These are phyloP conservation scores for Pollenia griseotomentosa DNA, from an alignment of 2,888 invertebrate genomes.

Conservation along the genomic window DNA sequence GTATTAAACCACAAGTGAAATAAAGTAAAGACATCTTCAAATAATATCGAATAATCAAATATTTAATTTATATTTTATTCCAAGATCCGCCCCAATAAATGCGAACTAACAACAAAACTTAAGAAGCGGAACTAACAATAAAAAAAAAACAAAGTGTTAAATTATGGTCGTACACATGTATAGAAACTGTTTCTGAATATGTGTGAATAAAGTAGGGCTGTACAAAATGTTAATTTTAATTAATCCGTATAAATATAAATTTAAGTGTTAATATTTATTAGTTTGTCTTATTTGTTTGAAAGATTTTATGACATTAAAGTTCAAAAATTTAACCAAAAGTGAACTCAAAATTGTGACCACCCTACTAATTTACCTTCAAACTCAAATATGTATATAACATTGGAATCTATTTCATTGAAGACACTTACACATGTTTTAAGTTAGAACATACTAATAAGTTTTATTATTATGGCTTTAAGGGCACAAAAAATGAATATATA, in stretches of 20 bases:
- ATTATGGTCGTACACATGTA: conserved; percentile 33
- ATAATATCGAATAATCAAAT: conserved; percentile 56
- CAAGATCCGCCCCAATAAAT: conserved; percentile 75
- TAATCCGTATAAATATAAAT: background rate
- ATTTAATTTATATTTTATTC: conserved; percentile 74
- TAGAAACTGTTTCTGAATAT: background rate
- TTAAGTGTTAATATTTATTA: no score
- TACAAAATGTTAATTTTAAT: background rate
- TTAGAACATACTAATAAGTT: conserved; percentile 70
- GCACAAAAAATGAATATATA: conserved; percentile 20
- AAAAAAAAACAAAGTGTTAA: conserved; percentile 46
- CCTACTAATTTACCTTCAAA: conserved; percentile 41
- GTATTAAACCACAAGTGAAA: conserved; percentile 7
- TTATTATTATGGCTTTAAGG: conserved; percentile 68
- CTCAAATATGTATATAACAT: background rate
- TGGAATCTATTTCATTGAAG: conserved; percentile 57
- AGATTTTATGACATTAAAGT: no score
- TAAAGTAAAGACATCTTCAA: conserved; percentile 40
- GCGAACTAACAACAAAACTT: conserved; percentile 55
- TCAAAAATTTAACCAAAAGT: no score
- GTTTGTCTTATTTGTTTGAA: no score
- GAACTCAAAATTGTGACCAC: background rate
- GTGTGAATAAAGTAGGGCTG: conserved; percentile 15
- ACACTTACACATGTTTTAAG: conserved; percentile 67
- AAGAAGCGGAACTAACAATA: conserved; percentile 73